A percentile compares a stretch with the other conserved stretches of the same genome.
Evolutionary conservation across 2,113 vertebrate genomes (phyloP).

Genomic region (Oxyruncus cristatus): DNA sequence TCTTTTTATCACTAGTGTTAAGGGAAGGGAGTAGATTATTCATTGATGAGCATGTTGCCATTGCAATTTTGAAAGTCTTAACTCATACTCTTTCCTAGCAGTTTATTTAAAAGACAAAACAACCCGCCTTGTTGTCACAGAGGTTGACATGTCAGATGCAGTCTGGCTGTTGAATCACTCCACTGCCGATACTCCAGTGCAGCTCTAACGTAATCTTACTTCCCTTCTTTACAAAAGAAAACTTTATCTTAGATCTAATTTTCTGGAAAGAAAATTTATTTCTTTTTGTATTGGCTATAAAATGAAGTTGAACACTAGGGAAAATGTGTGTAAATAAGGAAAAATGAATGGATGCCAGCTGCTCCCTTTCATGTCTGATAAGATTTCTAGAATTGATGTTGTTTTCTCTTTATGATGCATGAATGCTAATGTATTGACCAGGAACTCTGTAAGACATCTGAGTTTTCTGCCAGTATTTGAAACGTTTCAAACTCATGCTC

Average conservation of each 20-base stretch:
- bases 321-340: slow-evolving; percentile 39
- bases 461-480: not conserved
- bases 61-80: not conserved
- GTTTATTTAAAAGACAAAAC: slow-evolving; percentile 21
- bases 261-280: slow-evolving; percentile 46
- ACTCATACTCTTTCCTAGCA: not conserved
- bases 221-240: slow-evolving; percentile 30
- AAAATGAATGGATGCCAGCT: slow-evolving; percentile 51
- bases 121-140: not conserved
- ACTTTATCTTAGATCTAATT: slow-evolving; percentile 46
- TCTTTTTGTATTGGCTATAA: slow-evolving; percentile 24
- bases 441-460: not conserved
- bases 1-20: not conserved
- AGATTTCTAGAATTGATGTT: slow-evolving; percentile 22
- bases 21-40: not conserved
- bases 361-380: slow-evolving; percentile 48
- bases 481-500: not conserved
- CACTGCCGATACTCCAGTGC: not conserved
- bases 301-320: slow-evolving; percentile 37
- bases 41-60: not conserved
- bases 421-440: slow-evolving; percentile 10
- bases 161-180: slow-evolving; percentile 17
- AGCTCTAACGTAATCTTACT: slow-evolving; percentile 20
- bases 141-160: not conserved
- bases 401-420: slow-evolving; percentile 28